A percentile compares a stretch with the other conserved stretches of the same genome.
Evolutionary conservation across 2,888 invertebrate species (phyloP).

Genomic region (Parnassius smintheus): DNA sequence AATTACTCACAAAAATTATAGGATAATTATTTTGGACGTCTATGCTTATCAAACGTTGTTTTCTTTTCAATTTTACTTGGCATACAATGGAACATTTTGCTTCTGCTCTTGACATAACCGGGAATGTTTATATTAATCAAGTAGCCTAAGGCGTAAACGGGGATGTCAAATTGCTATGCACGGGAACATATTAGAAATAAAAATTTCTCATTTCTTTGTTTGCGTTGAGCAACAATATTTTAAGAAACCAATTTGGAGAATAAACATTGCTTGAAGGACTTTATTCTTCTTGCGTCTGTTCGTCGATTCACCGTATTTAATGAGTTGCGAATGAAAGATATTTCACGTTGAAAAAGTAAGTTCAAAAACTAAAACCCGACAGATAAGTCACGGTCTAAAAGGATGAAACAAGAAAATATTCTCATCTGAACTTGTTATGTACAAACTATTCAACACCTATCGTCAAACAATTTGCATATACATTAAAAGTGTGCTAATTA

Average conservation of each 20-base stretch:
- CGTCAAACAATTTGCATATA: too few species aligned
- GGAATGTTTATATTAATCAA: constrained; percentile 16
- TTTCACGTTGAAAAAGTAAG: not conserved
- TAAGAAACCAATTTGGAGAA: not conserved
- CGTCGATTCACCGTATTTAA: not conserved
- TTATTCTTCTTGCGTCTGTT: too few species aligned
- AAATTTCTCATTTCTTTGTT: constrained; percentile 14
- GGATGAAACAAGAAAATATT: too few species aligned
- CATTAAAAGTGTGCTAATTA: too few species aligned
- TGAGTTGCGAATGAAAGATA: not conserved
- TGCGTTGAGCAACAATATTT: not conserved
- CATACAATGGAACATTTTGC: constrained; percentile 4
- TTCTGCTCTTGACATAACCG: constrained; percentile 13
- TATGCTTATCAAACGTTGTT: too few species aligned
- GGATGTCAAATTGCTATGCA: constrained; percentile 3
- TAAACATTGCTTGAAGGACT: not conserved
- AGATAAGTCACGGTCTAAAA: too few species aligned
- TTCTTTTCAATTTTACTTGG: not conserved
- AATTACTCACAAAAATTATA: too few species aligned
- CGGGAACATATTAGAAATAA: constrained; percentile 5
- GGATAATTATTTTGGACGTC: too few species aligned
- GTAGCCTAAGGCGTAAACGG: constrained; percentile 8
- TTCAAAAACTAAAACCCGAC: not conserved
- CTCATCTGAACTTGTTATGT: not conserved
- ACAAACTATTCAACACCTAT: not conserved